These are phyloP conservation scores for Sycophaga agraensis DNA, from an alignment of 1,140 invertebrate genomes.

Conservation along the genomic window DNA sequence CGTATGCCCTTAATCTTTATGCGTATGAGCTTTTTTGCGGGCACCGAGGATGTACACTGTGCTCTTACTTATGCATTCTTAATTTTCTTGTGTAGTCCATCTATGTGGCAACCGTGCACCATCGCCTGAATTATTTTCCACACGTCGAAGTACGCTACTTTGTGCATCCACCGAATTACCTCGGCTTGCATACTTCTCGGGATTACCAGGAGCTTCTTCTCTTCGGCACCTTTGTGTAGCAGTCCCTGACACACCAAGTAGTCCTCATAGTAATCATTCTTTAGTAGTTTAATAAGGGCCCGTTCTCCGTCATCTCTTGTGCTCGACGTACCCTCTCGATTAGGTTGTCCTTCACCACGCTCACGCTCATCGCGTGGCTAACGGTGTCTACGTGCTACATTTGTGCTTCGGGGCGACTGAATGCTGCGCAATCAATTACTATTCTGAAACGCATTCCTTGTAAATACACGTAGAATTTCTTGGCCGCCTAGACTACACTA, in stretches of 20 bases:
- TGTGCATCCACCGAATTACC: not conserved
- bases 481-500: not conserved
- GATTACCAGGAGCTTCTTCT: not conserved
- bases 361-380: no score
- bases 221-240: not conserved
- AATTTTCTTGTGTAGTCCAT: not conserved
- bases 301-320: not conserved
- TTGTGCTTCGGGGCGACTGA: not conserved
- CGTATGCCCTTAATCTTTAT: conserved; percentile 16
- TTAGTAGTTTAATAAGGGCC: not conserved
- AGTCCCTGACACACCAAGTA: not conserved
- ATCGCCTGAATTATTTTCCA: not conserved
- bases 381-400: not conserved
- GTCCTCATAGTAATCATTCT: no score
- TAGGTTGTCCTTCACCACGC: not conserved
- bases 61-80: not conserved
- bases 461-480: not conserved
- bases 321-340: not conserved
- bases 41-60: not conserved
- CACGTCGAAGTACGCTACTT: not conserved
- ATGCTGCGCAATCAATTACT: not conserved
- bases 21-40: no score
- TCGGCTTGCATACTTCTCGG: not conserved
- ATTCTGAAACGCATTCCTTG: not conserved
- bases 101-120: not conserved